Base-by-base conservation (phyloP, 2,797 vertebrate species). In the Macropus fuliginosus region DNA sequence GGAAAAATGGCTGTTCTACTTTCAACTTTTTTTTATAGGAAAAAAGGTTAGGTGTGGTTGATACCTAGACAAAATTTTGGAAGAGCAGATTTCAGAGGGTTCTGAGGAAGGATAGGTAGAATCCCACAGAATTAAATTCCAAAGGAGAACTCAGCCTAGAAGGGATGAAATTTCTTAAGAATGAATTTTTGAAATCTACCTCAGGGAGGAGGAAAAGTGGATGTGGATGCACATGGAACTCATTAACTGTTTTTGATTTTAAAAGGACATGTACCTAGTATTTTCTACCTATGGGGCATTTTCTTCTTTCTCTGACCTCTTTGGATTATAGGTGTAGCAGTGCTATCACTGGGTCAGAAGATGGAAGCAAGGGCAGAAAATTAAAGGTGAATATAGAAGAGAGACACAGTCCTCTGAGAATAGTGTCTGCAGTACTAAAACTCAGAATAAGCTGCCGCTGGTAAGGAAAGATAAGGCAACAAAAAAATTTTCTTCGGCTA, bases 161-260 rank as follows among this genome's bases (percentile, higher is more conserved):
- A 46, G 40, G 74, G 21, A 87, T 87, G 40, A 27, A n/a, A 87
- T 87, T 50, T 46, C 40, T 50, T 50, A 46, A 46, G 40, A 16
- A 46, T 87, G 9, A 87, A 50, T 46, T 87, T 87, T 87, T 50
- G 40, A 46, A 46, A 87, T 87, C 40, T 50, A 11, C 28, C 3
- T 24, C 74, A 87, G 74, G 66, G 18, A 81, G 9, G 24, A 87
- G 2, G 74, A 87, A 50, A 87, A 87, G 40, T 9, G 40, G 74
- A 87, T 87, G 74, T 87, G 74, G 74, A 87, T 87, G 74, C 74
- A 87, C 40, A 87, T 87, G 74, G 74, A 87, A 50, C 74, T 87
- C 74, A 87, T n/a, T 66, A 13, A n/a, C 40, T 46, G 9, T 87
- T 3, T 50, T 87, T 50, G 16, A 87, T 74, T 40, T 87, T 50